A percentile compares a stretch with the other conserved stretches of the same genome.
Evolutionary conservation across 1,140 invertebrate species (phyloP).

Genomic region (Apis dorsata): DNA sequence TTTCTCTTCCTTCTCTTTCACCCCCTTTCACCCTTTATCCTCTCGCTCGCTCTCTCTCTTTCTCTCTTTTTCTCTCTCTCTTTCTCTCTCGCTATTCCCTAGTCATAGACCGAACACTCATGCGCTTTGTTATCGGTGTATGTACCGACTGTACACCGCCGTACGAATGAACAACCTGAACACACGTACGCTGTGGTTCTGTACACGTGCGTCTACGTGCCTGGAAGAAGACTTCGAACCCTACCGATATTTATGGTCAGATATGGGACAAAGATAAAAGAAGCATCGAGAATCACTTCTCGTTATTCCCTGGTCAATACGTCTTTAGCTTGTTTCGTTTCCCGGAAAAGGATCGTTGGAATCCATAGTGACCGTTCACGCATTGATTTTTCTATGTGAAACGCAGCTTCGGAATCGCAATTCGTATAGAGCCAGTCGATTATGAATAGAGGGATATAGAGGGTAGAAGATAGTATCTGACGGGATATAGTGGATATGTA

Average conservation of each 20-base stretch:
- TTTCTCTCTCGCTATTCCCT: constrained; percentile 36
- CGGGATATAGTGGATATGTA: background rate
- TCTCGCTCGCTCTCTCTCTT: background rate
- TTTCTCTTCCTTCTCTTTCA: background rate
- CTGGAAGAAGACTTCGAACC: background rate
- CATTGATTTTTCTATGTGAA: constrained; percentile 19
- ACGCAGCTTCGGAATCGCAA: background rate
- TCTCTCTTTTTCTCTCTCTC: background rate
- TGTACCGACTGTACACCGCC: background rate
- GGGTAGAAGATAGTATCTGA: constrained; percentile 4
- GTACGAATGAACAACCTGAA: constrained; percentile 43
- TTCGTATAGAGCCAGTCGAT: background rate
- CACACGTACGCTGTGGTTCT: constrained; percentile 21
- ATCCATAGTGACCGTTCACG: background rate
- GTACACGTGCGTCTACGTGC: constrained; percentile 6
- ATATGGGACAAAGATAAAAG: constrained; percentile 43
- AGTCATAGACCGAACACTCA: constrained; percentile 54
- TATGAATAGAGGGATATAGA: background rate
- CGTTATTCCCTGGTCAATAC: constrained; percentile 40
- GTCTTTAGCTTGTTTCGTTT: background rate
- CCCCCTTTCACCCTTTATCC: too few species aligned
- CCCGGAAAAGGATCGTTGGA: background rate
- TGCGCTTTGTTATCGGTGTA: constrained; percentile 50
- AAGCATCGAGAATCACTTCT: constrained; percentile 30
- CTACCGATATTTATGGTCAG: constrained; percentile 54